A percentile compares a stretch with the other conserved stretches of the same genome.
Evolutionary conservation across 2,797 vertebrate genomes (phyloP).

Genomic region (Chloroceryle amazona): DNA sequence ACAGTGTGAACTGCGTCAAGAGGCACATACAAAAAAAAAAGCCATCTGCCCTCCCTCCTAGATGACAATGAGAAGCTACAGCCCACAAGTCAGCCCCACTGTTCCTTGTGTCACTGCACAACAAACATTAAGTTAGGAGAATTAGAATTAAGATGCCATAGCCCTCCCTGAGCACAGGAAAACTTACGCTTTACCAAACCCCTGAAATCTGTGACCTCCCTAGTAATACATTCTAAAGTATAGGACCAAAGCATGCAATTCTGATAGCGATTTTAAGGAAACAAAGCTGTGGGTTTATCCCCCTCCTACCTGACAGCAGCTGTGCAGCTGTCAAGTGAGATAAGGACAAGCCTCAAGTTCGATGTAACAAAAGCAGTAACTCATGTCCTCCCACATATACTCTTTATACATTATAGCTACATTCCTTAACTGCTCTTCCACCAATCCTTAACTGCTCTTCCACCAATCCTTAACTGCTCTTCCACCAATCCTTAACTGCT

Average conservation of each 20-base stretch:
- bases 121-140: background rate
- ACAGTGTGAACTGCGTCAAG: rapidly evolving
- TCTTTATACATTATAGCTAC: background rate
- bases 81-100: rapidly evolving
- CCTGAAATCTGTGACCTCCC: background rate
- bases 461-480: too few relatives aligned
- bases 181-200: background rate
- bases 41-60: background rate
- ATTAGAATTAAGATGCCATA: background rate
- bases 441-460: background rate
- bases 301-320: background rate
- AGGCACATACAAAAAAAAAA: background rate
- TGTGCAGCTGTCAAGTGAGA: background rate
- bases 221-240: background rate
- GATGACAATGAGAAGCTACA: rapidly evolving
- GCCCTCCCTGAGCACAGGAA: background rate
- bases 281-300: background rate
- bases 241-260: background rate
- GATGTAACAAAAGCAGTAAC: constrained; percentile 11
- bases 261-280: background rate
- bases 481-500: too few relatives aligned
- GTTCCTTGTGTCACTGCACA: background rate
- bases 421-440: constrained; percentile 5
- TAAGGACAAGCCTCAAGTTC: constrained; percentile 22
- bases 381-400: background rate